A percentile compares a stretch with the other conserved stretches of the same genome.
Conservation (phyloP, 2,797 vertebrate species). For the Microcaecilia unicolor region DNA sequence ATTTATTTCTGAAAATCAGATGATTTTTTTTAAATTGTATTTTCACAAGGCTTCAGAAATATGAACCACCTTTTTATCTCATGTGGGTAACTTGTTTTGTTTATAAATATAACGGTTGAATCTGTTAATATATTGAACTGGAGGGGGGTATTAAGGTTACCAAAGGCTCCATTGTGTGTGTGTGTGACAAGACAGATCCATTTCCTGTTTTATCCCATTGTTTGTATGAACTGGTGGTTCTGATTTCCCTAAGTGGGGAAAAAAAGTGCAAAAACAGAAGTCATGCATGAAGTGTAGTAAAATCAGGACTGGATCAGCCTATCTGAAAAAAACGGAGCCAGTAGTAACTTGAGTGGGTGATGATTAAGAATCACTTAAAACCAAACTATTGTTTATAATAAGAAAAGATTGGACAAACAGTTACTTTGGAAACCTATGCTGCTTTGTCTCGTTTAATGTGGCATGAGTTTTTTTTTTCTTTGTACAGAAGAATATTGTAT, state of each 20-base stretch:
- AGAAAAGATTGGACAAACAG: conserved; percentile 60
- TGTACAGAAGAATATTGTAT: conserved; percentile 98
- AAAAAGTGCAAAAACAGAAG: too few species aligned
- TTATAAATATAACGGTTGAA: conserved; percentile 83
- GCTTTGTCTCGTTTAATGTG: conserved; percentile 75
- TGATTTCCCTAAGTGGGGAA: too few species aligned
- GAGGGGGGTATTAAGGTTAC: too few species aligned
- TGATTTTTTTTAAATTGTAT: conserved; percentile 83
- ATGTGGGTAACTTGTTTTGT: conserved; percentile 78
- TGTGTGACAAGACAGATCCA: too few species aligned
- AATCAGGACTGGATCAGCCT: too few species aligned
- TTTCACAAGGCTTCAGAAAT: conserved; percentile 82
- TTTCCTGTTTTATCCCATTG: too few species aligned
- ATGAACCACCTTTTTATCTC: conserved; percentile 74
- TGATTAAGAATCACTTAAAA: conserved; percentile 51
- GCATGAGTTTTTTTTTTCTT: conserved; percentile 83
- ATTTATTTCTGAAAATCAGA: conserved; percentile 84
- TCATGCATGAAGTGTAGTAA: too few species aligned
- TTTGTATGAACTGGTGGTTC: too few species aligned
- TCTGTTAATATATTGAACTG: conserved; percentile 85
- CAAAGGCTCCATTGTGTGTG: too few species aligned
- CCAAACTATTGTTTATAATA: conserved; percentile 61
- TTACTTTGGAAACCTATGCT: conserved; percentile 71
- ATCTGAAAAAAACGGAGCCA: too few species aligned
- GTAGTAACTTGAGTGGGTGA: too few species aligned